Percentiles rank a stretch among this genome's conserved stretches.
These are phyloP conservation scores for Chloroceryle aenea DNA, from an alignment of 2,113 vertebrate genomes.

Conservation along the genomic window DNA sequence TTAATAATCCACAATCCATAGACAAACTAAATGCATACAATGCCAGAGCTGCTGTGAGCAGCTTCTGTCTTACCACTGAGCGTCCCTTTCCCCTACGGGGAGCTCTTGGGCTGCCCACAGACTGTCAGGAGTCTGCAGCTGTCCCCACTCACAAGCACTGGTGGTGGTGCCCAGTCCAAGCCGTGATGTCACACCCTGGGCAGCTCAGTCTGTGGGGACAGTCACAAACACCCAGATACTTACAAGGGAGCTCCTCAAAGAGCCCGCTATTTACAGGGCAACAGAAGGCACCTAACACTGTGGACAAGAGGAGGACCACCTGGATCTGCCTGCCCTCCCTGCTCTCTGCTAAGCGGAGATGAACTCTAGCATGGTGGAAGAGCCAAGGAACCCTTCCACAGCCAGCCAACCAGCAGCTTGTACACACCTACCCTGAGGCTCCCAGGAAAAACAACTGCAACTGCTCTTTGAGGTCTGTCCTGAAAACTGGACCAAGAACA, in stretches of 20 bases:
- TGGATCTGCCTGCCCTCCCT: not conserved
- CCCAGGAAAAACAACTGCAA: not conserved
- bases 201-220: not conserved
- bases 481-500: not conserved
- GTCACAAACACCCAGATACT: not conserved
- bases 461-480: not conserved
- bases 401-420: not conserved
- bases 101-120: not conserved
- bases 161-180: not conserved
- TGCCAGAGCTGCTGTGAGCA: not conserved
- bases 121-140: not conserved
- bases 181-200: accelerated
- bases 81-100: too few relatives aligned
- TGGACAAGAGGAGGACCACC: not conserved
- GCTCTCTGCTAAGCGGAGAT: not conserved
- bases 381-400: not conserved
- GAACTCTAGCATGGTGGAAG: not conserved
- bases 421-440: not conserved
- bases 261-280: not conserved
- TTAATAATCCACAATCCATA: not conserved
- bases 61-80: not conserved
- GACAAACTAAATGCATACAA: not conserved
- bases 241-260: not conserved
- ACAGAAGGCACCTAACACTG: not conserved
- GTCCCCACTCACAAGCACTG: not conserved